Conservation (phyloP, 2,888 invertebrate genomes). For the Branchellion lobata region DNA sequence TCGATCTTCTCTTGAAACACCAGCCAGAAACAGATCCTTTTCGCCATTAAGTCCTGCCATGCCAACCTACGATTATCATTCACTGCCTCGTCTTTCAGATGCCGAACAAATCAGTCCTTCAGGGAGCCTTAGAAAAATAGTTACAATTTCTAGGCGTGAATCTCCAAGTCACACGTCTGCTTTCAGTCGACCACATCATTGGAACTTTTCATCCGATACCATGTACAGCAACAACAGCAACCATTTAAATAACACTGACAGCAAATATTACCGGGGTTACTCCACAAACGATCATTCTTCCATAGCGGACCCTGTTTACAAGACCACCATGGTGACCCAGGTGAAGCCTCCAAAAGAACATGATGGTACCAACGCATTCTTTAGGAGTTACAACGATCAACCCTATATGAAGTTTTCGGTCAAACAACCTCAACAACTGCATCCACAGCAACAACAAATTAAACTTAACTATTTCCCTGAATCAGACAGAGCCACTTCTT, state of each 20-base stretch:
- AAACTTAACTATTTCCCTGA: too few relatives aligned
- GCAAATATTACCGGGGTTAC: background rate
- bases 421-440: background rate
- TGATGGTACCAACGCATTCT: background rate
- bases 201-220: too few relatives aligned
- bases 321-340: conserved; percentile 41
- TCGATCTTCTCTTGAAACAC: background rate
- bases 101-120: background rate
- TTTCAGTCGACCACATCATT: background rate
- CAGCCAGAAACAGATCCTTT: background rate
- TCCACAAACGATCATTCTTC: background rate
- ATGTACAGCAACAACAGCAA: background rate
- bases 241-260: conserved; percentile 1
- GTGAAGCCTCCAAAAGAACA: conserved; percentile 10
- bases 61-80: background rate
- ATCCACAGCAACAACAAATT: background rate
- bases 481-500: too few relatives aligned
- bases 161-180: background rate
- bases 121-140: conserved; percentile 4
- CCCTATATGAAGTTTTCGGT: background rate
- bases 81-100: background rate
- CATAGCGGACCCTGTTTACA: conserved; percentile 21
- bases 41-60: background rate
- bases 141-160: background rate
- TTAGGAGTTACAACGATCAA: background rate